Evolutionary conservation across 2,113 vertebrate species (phyloP).

Genomic region (Deroptyus accipitrinus): DNA sequence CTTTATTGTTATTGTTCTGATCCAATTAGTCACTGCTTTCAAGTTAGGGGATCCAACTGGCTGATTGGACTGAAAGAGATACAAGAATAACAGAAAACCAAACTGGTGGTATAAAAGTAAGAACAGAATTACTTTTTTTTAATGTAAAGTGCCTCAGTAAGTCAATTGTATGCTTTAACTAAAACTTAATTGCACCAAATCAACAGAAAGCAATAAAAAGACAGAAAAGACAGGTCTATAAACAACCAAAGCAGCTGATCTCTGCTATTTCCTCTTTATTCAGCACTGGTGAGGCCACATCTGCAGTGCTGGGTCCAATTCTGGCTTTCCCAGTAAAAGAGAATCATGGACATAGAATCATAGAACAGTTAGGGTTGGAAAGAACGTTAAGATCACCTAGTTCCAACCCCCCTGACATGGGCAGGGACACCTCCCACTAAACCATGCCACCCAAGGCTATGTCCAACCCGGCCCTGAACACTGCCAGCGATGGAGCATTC

Average conservation of each 20-base stretch:
- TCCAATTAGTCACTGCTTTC: conserved; percentile 39
- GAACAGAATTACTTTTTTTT: background rate
- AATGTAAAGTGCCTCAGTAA: background rate
- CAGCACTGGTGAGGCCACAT: background rate
- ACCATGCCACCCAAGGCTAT: too few relatives aligned
- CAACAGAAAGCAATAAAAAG: background rate
- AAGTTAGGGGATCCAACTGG: background rate
- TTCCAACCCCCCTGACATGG: too few relatives aligned
- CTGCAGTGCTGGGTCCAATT: background rate
- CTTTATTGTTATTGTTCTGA: conserved; percentile 43
- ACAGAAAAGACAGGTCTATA: background rate
- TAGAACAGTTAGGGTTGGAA: too few relatives aligned
- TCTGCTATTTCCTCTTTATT: background rate
- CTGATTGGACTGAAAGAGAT: background rate
- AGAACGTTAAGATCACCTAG: too few relatives aligned
- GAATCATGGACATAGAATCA: background rate
- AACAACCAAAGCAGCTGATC: background rate
- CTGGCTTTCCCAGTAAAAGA: background rate
- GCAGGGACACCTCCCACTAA: too few relatives aligned
- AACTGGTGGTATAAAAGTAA: background rate
- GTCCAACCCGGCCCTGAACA: too few relatives aligned
- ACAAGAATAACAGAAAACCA: background rate
- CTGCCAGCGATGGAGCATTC: too few relatives aligned
- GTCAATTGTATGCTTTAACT: background rate
- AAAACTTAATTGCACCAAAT: background rate